Base-by-base conservation (phyloP, 2,113 vertebrate species). In the Podiceps cristatus region DNA sequence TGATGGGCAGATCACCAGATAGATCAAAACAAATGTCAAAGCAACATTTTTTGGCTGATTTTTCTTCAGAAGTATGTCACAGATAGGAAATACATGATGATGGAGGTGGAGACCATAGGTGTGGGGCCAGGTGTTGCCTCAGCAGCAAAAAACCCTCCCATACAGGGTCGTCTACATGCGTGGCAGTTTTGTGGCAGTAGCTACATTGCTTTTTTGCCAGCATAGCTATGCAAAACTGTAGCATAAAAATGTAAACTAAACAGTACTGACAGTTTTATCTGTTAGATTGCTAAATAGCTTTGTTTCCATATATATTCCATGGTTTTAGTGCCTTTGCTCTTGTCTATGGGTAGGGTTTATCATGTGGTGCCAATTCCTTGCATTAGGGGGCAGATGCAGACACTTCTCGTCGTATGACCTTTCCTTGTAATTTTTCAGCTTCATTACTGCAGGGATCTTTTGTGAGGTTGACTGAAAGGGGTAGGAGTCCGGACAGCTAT, bases 381-480 rank as follows among this genome's bases (percentile, higher is more conserved):
- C 91, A 19, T 88, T 90, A 86, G 69, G 66, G 86, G 82, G 89
- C 88, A 90, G 63, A 86, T 44, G 49, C 28, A 90, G 74, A 82
- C 49, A 22, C 37, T 74, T 60, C 13, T 22, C n/a, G 49, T 49
- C 64, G 42, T 50, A 1, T 1, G 22, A 25, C 20, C 79, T 78
- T 80, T 44, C 17, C n/a, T 10, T 10, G 15, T 35, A 2, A 25
- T 64, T 44, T 72, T 84, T 47, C 44, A 37, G 22, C 49, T 77
- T 78, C 12, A 64, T 52, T 66, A 18, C 71, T 58, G n/a, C 20
- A 47, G 66, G 42, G 15, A 7, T 79, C 40, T 88, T 59, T 73
- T 40, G 29, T 29, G 55, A 86, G 40, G 3, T 29, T 86, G 53
- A 35, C 40, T 56, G 25, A 44, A 68, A 83, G 47, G 31, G 25